phyloP scores from a whole-genome alignment of 2,797 vertebrate genomes.

The Pipistrellus kuhlii region DNA sequence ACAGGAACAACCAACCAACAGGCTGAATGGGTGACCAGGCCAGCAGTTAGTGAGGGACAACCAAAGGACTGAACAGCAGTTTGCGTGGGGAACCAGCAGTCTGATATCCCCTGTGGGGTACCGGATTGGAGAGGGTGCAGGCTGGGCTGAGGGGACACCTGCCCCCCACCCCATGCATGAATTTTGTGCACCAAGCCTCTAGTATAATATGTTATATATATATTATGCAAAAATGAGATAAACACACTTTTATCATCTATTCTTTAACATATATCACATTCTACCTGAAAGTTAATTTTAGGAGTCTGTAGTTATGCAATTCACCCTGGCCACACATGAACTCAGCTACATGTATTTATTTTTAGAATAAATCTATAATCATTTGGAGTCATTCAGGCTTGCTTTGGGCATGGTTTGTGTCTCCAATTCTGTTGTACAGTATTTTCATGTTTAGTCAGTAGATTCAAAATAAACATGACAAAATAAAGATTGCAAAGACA shows the following conservation, averaged over 20 bases:
- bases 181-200: no score
- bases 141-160: no score
- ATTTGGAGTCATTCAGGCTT: not conserved
- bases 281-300: not conserved
- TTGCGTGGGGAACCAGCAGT: no score
- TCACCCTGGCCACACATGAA: not conserved
- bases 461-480: constrained; percentile 41
- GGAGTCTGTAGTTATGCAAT: not conserved
- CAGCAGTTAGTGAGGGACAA: no score
- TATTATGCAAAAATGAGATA: constrained; percentile 18
- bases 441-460: not conserved
- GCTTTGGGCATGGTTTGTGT: not conserved
- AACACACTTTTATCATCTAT: not conserved
- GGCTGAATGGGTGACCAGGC: no score
- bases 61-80: no score
- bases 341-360: not conserved
- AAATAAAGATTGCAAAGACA: not conserved
- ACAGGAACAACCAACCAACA: no score
- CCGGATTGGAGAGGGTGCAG: no score
- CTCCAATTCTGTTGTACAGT: not conserved
- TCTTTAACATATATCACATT: constrained; percentile 26
- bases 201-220: not conserved
- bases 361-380: constrained; percentile 12
- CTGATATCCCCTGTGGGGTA: no score
- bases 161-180: no score